A percentile compares a stretch with the other conserved stretches of the same genome.
These are phyloP conservation scores for Synanthedon vespiformis DNA, from an alignment of 2,888 invertebrate species.

Conservation along the genomic window DNA sequence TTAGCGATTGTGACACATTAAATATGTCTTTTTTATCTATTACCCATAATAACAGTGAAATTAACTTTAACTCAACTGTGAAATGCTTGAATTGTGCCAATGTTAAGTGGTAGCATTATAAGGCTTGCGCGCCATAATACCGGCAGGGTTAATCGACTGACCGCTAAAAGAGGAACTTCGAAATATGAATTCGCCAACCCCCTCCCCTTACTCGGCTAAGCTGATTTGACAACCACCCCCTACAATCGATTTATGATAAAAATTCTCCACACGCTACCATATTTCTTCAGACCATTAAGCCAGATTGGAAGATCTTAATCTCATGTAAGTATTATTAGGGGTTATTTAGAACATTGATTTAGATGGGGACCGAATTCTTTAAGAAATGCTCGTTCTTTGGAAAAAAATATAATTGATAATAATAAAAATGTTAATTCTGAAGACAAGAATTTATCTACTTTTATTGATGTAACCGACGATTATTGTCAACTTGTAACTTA, in stretches of 20 bases:
- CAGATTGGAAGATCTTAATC: conserved; percentile 26
- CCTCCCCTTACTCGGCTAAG: conserved; percentile 6
- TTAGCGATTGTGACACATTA: too few species aligned
- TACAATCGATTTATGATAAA: conserved; percentile 14
- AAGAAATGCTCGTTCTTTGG: too few species aligned
- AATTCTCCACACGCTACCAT: conserved; percentile 11
- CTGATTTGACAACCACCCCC: conserved; percentile 8
- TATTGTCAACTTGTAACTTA: too few species aligned
- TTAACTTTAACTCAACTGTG: too few species aligned
- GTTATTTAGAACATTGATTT: conserved; percentile 3
- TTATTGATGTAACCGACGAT: too few species aligned
- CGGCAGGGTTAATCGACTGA: conserved; percentile 18
- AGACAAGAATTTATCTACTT: too few species aligned
- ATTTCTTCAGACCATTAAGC: conserved; percentile 7
- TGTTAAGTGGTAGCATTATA: conserved; percentile 8
- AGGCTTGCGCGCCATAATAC: conserved; percentile 15
- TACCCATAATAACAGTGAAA: too few species aligned
- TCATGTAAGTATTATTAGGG: conserved; percentile 2
- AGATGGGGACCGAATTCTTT: background rate
- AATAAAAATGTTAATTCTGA: too few species aligned
- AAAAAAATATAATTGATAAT: too few species aligned
- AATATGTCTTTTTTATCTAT: too few species aligned
- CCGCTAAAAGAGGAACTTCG: conserved; percentile 4
- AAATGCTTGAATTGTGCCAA: background rate
- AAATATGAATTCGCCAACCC: conserved; percentile 13